Evolutionary conservation across 2,113 vertebrate genomes (phyloP).

Genomic region (Atrichornis clamosus): DNA sequence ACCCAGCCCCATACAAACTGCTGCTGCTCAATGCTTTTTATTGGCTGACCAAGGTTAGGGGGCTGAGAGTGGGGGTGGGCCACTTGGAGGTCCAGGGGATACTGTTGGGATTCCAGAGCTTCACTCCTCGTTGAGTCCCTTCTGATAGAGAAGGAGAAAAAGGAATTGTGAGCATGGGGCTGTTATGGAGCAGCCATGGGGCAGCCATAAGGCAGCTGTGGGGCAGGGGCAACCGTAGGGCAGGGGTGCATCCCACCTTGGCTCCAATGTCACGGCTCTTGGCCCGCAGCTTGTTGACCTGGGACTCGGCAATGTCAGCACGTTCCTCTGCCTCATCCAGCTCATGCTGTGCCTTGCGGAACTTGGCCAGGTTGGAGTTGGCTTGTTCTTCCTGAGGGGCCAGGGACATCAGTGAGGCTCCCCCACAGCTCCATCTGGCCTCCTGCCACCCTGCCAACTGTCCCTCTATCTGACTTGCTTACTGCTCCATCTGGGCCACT

Average conservation of each 20-base stretch:
- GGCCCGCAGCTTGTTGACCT: constrained; percentile 1
- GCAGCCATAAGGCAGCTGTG: background rate
- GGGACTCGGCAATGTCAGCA: background rate
- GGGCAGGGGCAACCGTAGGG: no score
- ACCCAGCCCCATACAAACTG: background rate
- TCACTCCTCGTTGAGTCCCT: background rate
- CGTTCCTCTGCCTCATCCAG: background rate
- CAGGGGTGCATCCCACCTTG: background rate
- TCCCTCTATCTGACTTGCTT: background rate
- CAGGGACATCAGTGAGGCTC: background rate
- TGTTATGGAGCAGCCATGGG: background rate
- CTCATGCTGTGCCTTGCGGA: background rate
- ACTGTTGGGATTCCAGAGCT: background rate
- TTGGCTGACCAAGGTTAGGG: background rate
- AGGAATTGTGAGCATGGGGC: background rate
- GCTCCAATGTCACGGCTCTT: background rate
- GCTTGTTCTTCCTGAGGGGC: background rate
- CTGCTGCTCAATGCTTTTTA: background rate
- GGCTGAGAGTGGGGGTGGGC: background rate
- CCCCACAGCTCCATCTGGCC: background rate
- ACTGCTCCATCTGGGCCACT: background rate
- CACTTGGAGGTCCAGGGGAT: background rate
- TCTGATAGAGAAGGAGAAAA: background rate
- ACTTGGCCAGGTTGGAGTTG: background rate
- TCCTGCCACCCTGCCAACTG: background rate